A percentile compares a stretch with the other conserved stretches of the same genome.
Conservation (phyloP, 2,113 vertebrate genomes). For the Semnornis frantzii region DNA sequence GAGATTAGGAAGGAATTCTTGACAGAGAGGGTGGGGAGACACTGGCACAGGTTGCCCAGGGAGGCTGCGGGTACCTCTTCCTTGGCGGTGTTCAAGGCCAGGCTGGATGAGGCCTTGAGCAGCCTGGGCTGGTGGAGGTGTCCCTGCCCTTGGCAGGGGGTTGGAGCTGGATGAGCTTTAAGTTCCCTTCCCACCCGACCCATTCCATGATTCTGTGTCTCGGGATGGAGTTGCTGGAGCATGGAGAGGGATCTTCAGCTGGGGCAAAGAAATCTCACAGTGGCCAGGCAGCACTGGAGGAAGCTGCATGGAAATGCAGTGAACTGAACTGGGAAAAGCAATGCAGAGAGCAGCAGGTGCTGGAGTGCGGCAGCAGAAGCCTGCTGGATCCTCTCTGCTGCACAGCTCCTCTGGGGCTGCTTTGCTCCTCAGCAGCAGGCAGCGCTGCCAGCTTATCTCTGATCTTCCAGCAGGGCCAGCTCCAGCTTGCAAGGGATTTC, state of each 20-base stretch:
- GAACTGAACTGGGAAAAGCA: neutral
- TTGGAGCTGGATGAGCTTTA: too few species aligned
- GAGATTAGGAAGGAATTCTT: too few species aligned
- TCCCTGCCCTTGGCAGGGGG: too few species aligned
- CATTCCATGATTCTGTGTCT: too few species aligned
- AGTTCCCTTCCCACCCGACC: too few species aligned
- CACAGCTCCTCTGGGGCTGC: neutral
- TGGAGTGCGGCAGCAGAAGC: neutral
- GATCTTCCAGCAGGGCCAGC: conserved; percentile 59
- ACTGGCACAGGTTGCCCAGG: too few species aligned
- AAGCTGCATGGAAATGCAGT: neutral
- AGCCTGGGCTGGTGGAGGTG: too few species aligned
- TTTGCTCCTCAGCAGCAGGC: neutral
- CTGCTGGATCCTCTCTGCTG: neutral
- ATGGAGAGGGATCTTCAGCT: neutral
- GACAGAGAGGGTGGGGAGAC: too few species aligned
- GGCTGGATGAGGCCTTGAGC: too few species aligned
- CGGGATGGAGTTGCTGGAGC: neutral
- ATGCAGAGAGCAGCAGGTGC: rapidly evolving
- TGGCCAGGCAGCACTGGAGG: neutral
- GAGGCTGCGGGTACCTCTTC: too few species aligned
- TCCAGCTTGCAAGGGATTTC: conserved; percentile 52
- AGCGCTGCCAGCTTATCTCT: conserved; percentile 53
- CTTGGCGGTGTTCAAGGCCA: too few species aligned
- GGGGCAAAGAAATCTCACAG: neutral